Base-by-base conservation (phyloP, 2,113 vertebrate genomes). In the Sinosuthora webbiana region DNA sequence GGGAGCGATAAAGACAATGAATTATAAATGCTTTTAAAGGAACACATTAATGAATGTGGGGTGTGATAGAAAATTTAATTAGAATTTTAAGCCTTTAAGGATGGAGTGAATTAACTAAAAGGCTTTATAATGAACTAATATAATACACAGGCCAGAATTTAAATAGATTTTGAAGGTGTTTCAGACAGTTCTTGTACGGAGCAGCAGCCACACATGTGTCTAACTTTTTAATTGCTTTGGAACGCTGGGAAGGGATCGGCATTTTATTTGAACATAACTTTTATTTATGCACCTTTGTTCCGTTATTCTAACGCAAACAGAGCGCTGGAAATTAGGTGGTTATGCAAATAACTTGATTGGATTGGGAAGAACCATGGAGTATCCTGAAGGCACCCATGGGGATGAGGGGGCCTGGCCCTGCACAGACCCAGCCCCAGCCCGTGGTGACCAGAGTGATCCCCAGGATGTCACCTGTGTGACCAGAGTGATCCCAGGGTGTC, bases 31-130 rank as follows among this genome's bases (percentile, higher is more conserved):
- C 65, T 93, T 95, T 90, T 57, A 94, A 79, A 97, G 85, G 68
- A 94, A 84, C 68, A 31, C 78, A 80, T 94, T 97, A 91, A 94
- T 92, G 80, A 86, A 71, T 37, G 82, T 21, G 56, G 30, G 50
- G 76, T 70, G 71, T 35, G 84, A 92, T 96, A 89, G 49, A 74
- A 94, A 96, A 90, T 95, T 90, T 87, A 97, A 97, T 96, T 96
- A 94, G 90, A 93, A 83, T 24, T 65, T 91, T 96, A 94, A 96
- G 90, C 81, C 90, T 87, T 92, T 87, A 86, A 96, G 67, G 93
- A 71, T 80, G 88, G 95, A 96, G 52, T 49, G 83, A 97, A 97
- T 94, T 96, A 96, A 95, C 67, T 80, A 83, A 89, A 88, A 89
- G 78, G 63, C 55, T 97, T 95, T 95, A 44, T 86, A 95, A 88